Evolutionary conservation across 2,113 vertebrate species (phyloP).

Genomic region (Cyprinodon variegatus): DNA sequence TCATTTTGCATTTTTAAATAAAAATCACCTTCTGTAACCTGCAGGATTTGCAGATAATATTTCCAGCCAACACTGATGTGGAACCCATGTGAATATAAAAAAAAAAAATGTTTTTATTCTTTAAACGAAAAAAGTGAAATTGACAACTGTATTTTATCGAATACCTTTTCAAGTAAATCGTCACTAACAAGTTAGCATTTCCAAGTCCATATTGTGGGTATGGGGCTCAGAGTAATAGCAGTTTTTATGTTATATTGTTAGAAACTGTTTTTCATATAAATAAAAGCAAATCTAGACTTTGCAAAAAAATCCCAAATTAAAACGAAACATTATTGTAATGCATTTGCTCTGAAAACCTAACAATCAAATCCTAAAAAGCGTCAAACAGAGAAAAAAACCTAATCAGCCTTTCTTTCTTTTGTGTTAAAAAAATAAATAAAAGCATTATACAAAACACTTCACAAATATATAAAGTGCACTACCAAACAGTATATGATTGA

Average conservation of each 20-base stretch:
- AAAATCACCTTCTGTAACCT: conserved; percentile 70
- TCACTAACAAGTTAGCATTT: background rate
- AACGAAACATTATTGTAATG: background rate
- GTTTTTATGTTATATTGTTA: background rate
- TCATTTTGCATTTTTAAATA: conserved; percentile 82
- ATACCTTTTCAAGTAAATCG: background rate
- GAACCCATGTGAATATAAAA: conserved; percentile 51
- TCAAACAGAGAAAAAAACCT: too few species aligned
- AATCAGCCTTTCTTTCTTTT: too few species aligned
- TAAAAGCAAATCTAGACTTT: background rate
- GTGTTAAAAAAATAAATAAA: too few species aligned
- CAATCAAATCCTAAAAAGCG: background rate
- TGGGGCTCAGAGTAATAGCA: background rate
- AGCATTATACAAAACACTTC: too few species aligned
- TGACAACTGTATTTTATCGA: conserved; percentile 41
- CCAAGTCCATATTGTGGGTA: background rate
- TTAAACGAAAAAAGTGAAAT: conserved; percentile 57
- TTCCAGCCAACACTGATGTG: conserved; percentile 56
- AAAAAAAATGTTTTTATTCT: conserved; percentile 58
- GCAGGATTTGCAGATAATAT: conserved; percentile 71
- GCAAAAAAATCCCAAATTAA: background rate
- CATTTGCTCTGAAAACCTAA: background rate
- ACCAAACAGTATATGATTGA: background rate
- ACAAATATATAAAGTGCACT: background rate
- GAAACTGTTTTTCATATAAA: background rate